Evolutionary conservation across 2,113 vertebrate species (phyloP).

Genomic region (Pogona vitticeps): DNA sequence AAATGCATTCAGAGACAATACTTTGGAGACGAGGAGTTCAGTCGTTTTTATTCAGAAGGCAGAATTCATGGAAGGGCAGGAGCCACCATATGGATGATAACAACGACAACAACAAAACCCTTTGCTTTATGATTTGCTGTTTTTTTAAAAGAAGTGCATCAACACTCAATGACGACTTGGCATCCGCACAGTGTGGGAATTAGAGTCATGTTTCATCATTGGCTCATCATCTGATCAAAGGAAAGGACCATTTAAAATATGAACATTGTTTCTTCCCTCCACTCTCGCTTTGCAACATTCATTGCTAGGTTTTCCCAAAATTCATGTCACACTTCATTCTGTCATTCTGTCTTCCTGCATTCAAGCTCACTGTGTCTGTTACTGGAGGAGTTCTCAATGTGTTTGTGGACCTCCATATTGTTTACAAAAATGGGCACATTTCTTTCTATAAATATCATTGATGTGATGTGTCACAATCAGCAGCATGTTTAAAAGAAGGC

Average conservation of each 20-base stretch:
- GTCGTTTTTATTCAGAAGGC: slow-evolving; percentile 43
- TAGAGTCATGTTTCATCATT: not conserved
- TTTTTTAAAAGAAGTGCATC: not conserved
- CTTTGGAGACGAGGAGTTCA: slow-evolving; percentile 41
- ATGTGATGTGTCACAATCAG: not conserved
- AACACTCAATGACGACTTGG: not conserved
- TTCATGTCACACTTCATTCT: too few species aligned
- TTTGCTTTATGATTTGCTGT: slow-evolving; percentile 3
- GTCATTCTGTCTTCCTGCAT: not conserved
- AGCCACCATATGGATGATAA: slow-evolving; percentile 16
- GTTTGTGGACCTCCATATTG: not conserved
- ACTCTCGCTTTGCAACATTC: not conserved
- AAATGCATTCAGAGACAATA: slow-evolving; percentile 36
- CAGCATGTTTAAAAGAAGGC: slow-evolving; percentile 27
- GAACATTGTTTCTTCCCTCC: not conserved
- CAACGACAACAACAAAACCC: not conserved
- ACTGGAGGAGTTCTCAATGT: not conserved
- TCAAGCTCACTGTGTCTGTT: not conserved
- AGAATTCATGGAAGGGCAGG: slow-evolving; percentile 24
- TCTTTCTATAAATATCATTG: not conserved
- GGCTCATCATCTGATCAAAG: not conserved
- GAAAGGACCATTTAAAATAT: slow-evolving; percentile 18
- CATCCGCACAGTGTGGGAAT: not conserved
- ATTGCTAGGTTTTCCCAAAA: slow-evolving; percentile 3
- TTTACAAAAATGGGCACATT: not conserved